A percentile compares a stretch with the other conserved stretches of the same genome.
Evolutionary conservation across 2,888 invertebrate genomes (phyloP).

Genomic region (Sphaerophoria taeniata): DNA sequence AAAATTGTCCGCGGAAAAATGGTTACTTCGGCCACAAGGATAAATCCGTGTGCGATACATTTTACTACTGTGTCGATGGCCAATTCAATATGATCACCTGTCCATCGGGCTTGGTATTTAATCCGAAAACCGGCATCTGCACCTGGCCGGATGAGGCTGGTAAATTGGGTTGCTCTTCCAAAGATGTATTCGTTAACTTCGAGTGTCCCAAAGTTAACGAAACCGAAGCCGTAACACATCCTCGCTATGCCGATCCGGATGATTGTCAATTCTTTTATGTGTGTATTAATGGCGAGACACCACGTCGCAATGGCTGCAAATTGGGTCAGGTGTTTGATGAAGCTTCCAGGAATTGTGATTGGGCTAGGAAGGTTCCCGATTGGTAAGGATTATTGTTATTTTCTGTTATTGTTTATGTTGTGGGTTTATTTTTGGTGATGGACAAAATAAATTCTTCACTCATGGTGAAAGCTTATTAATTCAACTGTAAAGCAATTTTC

Average conservation of each 20-base stretch:
- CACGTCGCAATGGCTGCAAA: conserved; percentile 93
- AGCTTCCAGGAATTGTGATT: conserved; percentile 90
- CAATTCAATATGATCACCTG: conserved; percentile 95
- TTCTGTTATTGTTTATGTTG: no score
- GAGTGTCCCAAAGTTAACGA: conserved; percentile 91
- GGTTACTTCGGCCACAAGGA: conserved; percentile 95
- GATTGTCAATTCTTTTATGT: conserved; percentile 97
- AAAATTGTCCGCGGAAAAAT: conserved; percentile 91
- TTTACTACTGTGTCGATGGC: conserved; percentile 95
- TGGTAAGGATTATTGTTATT: no score
- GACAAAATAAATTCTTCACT: background rate
- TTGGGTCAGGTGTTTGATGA: conserved; percentile 95
- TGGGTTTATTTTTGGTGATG: background rate
- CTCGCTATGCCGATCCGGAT: conserved; percentile 93
- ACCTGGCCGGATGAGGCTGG: conserved; percentile 97
- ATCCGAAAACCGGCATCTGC: conserved; percentile 94
- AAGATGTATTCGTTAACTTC: conserved; percentile 91
- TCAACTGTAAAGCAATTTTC: conserved; percentile 48
- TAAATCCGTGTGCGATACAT: conserved; percentile 90
- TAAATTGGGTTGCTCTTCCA: conserved; percentile 92
- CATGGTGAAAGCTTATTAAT: conserved; percentile 48
- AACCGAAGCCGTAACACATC: conserved; percentile 89
- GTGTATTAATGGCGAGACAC: conserved; percentile 93
- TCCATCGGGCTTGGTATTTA: conserved; percentile 93
- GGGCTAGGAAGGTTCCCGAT: conserved; percentile 94